A percentile compares a stretch with the other conserved stretches of the same genome.
Evolutionary conservation across 2,888 invertebrate genomes (phyloP).

Genomic region (Plagiodera versicolora): DNA sequence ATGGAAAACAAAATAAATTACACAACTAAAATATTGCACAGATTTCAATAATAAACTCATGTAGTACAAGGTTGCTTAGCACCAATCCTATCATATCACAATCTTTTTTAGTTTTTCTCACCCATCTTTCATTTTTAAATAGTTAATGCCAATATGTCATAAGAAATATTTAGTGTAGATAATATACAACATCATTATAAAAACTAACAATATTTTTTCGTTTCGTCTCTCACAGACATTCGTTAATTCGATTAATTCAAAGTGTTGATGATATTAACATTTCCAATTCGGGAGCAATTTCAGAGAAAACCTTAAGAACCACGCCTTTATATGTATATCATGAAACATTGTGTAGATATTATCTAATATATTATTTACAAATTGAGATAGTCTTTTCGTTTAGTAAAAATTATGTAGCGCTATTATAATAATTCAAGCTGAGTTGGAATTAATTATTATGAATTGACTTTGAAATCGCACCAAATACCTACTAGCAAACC

Average conservation of each 20-base stretch:
- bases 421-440: not conserved
- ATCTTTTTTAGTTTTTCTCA: constrained; percentile 44
- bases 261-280: constrained; percentile 24
- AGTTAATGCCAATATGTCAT: constrained; percentile 44
- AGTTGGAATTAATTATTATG: not conserved
- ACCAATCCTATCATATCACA: constrained; percentile 57
- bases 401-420: not conserved
- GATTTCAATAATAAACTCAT: constrained; percentile 37
- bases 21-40: constrained; percentile 55
- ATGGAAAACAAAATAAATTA: constrained; percentile 27
- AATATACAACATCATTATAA: constrained; percentile 46
- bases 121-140: constrained; percentile 26
- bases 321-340: constrained; percentile 45
- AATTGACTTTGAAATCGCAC: not conserved
- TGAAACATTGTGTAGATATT: constrained; percentile 41
- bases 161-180: constrained; percentile 46
- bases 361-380: constrained; percentile 40
- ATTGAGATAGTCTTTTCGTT: constrained; percentile 38
- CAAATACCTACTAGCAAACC: no score
- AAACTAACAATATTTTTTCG: constrained; percentile 45
- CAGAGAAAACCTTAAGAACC: constrained; percentile 45
- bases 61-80: constrained; percentile 52
- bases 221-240: constrained; percentile 12
- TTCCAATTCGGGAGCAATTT: constrained; percentile 33
- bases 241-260: constrained; percentile 20